Conservation (phyloP, 2,888 invertebrate genomes). For the Limenitis camilla region DNA sequence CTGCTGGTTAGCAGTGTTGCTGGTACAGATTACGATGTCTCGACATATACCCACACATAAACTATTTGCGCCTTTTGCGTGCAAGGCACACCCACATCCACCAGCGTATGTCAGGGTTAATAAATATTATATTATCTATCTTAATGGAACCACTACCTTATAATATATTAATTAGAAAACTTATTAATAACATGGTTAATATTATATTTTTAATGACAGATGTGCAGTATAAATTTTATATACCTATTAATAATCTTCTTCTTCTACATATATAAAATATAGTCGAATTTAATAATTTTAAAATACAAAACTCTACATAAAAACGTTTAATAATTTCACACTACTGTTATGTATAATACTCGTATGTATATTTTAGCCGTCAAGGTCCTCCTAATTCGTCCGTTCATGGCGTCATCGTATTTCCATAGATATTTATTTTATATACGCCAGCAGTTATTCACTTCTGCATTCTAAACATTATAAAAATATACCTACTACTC, state of each 20-base stretch:
- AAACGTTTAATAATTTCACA: no score
- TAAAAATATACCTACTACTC: not conserved
- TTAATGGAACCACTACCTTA: constrained; percentile 5
- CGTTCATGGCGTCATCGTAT: constrained; percentile 14
- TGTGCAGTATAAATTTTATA: no score
- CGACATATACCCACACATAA: constrained; percentile 39
- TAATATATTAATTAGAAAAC: not conserved
- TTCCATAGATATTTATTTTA: constrained; percentile 5
- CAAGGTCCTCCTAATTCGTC: constrained; percentile 16
- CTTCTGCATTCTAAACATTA: not conserved
- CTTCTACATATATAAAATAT: no score
- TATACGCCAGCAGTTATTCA: not conserved
- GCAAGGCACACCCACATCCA: constrained; percentile 37
- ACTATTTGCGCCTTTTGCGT: constrained; percentile 25
- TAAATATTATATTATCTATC: constrained; percentile 39
- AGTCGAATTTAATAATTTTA: no score
- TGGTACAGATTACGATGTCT: constrained; percentile 27
- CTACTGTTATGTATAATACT: constrained; percentile 4
- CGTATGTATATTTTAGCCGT: constrained; percentile 13
- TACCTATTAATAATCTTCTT: no score
- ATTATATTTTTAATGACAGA: no score
- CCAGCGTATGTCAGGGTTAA: constrained; percentile 52
- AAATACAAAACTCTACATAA: no score
- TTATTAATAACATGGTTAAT: no score
- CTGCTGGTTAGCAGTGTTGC: constrained; percentile 34